Evolutionary conservation across 1,140 invertebrate genomes (phyloP).

Genomic region (Drosophila baimaii): DNA sequence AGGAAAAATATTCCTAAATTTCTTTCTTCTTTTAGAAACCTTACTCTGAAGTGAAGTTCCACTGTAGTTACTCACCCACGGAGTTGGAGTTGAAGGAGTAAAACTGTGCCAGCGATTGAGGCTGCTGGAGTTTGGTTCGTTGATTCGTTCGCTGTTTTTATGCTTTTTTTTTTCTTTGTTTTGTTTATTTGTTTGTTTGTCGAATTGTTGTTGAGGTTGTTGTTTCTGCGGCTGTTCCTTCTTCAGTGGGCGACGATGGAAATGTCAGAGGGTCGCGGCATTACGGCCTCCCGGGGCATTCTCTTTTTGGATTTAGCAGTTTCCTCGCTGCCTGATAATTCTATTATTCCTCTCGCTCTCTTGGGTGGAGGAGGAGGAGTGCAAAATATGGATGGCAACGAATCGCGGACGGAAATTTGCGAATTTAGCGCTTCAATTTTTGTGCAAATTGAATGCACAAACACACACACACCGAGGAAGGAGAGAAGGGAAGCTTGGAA

Average conservation of each 20-base stretch:
- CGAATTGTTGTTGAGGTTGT: conserved; percentile 32
- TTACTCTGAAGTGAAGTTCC: neutral
- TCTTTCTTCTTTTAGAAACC: neutral
- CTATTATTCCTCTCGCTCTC: conserved; percentile 60
- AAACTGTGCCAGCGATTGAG: conserved; percentile 69
- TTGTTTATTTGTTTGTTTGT: conserved; percentile 42
- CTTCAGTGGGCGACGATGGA: conserved; percentile 59
- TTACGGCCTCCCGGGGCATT: conserved; percentile 66
- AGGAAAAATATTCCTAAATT: neutral
- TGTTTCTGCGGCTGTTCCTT: conserved; percentile 51
- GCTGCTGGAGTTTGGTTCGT: conserved; percentile 45
- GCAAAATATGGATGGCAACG: conserved; percentile 66
- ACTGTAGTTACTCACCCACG: conserved; percentile 70
- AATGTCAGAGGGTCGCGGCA: conserved; percentile 73
- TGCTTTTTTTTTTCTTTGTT: conserved; percentile 17
- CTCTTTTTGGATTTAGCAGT: conserved; percentile 38
- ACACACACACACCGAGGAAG: conserved; percentile 9
- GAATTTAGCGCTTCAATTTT: conserved; percentile 49
- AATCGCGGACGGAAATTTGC: conserved; percentile 63
- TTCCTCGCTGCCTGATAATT: conserved; percentile 54
- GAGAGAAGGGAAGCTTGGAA: conserved; percentile 8
- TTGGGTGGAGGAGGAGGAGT: conserved; percentile 23
- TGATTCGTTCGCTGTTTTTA: conserved; percentile 44
- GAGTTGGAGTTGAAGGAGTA: conserved; percentile 58
- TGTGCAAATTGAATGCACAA: conserved; percentile 76